phyloP scores from a whole-genome alignment of 37 sponge, comb jelly and placozoan genomes.

The Geodia barretti region DNA sequence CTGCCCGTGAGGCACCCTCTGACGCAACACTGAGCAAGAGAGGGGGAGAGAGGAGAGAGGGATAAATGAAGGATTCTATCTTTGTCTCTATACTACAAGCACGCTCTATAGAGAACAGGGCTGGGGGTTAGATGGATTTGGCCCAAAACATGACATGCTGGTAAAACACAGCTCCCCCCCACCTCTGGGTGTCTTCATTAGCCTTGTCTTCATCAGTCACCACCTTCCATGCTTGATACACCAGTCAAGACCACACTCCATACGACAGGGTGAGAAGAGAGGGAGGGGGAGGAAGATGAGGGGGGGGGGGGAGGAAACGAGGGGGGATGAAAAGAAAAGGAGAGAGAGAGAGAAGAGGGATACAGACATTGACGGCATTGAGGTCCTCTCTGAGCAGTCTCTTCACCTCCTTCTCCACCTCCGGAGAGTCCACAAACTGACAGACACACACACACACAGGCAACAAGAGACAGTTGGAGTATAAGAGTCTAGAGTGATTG shows the following conservation, averaged over 20 bases:
- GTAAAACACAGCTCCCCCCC: no score
- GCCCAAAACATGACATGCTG: no score
- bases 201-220: conserved; percentile 53
- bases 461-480: background rate
- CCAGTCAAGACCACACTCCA: background rate
- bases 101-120: no score
- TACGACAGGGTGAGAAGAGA: background rate
- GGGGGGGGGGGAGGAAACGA: background rate
- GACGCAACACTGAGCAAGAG: conserved; percentile 19
- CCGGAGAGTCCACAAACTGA: conserved; percentile 89
- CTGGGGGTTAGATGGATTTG: no score
- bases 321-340: background rate
- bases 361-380: conserved; percentile 84
- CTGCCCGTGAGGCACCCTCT: conserved; percentile 30
- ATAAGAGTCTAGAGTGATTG: no score
- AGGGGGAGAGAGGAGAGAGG: background rate
- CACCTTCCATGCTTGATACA: conserved; percentile 36
- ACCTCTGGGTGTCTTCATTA: conserved; percentile 55
- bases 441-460: background rate
- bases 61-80: no score
- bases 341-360: conserved; percentile 10
- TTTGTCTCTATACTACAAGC: no score
- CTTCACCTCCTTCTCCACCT: conserved; percentile 93
- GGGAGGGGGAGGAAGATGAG: background rate
- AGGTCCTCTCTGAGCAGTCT: conserved; percentile 89